phyloP scores from a whole-genome alignment of 1,140 invertebrate genomes.

The Drosophila auraria region DNA sequence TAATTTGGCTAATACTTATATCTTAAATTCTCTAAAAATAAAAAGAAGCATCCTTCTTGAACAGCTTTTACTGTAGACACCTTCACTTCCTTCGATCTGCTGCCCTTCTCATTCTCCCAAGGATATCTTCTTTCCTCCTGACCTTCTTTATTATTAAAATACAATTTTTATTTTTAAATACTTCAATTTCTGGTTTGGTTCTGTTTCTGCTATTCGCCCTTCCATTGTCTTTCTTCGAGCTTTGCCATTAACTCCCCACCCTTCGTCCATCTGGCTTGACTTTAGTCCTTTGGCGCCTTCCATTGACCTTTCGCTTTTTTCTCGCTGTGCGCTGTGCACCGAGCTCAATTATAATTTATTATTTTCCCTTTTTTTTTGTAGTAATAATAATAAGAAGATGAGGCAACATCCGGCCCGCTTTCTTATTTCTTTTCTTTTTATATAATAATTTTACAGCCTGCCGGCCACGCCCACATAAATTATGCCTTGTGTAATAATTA shows the following conservation, averaged over 20 bases:
- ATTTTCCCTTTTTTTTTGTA: constrained; percentile 52
- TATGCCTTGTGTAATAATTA: constrained; percentile 79
- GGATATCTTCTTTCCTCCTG: constrained; percentile 3
- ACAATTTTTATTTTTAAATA: constrained; percentile 57
- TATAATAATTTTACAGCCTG: constrained; percentile 60
- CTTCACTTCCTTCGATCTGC: not conserved
- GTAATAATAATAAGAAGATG: constrained; percentile 59
- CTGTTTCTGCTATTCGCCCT: constrained; percentile 19
- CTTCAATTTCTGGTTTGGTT: constrained; percentile 40
- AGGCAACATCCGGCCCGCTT: constrained; percentile 54
- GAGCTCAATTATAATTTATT: constrained; percentile 79
- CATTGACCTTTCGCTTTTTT: constrained; percentile 44
- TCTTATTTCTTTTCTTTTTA: constrained; percentile 37
- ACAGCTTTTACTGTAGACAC: constrained; percentile 9
- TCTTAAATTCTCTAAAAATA: not conserved
- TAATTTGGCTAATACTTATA: not conserved
- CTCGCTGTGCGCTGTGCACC: constrained; percentile 40
- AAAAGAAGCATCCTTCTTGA: not conserved
- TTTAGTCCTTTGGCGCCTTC: constrained; percentile 58
- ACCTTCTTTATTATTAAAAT: constrained; percentile 54
- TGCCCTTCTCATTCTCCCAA: not conserved
- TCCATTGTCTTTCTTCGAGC: constrained; percentile 36
- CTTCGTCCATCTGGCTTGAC: constrained; percentile 24
- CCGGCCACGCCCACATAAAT: constrained; percentile 64
- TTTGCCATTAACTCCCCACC: constrained; percentile 6